Percentiles rank a stretch among this genome's conserved stretches.
These are phyloP conservation scores for Sceloporus tristichus DNA, from an alignment of 2,113 vertebrate species.

Conservation along the genomic window DNA sequence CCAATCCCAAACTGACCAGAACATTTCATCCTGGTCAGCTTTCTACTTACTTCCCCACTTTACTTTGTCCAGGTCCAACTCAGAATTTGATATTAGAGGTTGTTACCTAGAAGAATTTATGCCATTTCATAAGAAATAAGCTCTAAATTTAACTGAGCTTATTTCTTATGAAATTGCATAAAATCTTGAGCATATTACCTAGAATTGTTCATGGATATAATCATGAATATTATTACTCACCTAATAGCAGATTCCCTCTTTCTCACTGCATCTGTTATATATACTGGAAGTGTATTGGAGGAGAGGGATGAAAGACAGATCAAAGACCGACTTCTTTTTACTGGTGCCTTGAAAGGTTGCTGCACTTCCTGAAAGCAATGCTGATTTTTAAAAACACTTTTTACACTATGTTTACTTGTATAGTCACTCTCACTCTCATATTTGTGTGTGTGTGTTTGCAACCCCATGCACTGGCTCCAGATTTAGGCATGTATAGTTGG, in stretches of 20 bases:
- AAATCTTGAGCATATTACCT: background rate
- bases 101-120: background rate
- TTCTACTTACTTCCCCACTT: background rate
- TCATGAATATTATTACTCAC: constrained; percentile 71
- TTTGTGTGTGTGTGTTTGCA: too few relatives aligned
- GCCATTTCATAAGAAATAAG: background rate
- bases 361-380: constrained; percentile 71
- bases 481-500: background rate
- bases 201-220: background rate
- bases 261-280: constrained; percentile 90
- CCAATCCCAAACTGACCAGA: background rate
- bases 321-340: constrained; percentile 82
- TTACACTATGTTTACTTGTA: background rate
- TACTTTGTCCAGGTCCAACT: background rate
- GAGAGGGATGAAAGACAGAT: constrained; percentile 86
- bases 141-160: background rate
- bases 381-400: constrained; percentile 29
- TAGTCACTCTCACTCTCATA: background rate
- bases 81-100: background rate
- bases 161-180: too few relatives aligned
- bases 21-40: background rate
- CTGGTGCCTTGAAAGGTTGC: constrained; percentile 59
- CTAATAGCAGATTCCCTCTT: constrained; percentile 87
- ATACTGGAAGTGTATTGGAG: constrained; percentile 88
- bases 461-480: background rate